Evolutionary conservation across 2,113 vertebrate species (phyloP).

Genomic region (Laticauda colubrina): DNA sequence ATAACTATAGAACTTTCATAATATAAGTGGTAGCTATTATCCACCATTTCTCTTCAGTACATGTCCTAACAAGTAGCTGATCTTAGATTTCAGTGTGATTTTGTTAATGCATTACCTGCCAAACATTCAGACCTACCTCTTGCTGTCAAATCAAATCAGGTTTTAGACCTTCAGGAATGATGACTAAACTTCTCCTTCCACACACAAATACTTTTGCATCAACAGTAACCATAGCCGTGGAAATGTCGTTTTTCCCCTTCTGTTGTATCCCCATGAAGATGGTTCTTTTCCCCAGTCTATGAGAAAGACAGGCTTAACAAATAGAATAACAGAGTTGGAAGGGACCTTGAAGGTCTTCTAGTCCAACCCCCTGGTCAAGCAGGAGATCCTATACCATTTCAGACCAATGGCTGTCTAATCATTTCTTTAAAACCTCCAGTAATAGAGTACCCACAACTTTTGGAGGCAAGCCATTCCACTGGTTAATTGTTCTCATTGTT

Average conservation of each 20-base stretch:
- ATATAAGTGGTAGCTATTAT: constrained; percentile 64
- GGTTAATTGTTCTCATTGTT: not conserved
- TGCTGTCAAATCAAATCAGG: constrained; percentile 56
- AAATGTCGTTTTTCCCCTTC: not conserved
- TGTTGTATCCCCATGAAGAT: not conserved
- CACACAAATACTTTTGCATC: not conserved
- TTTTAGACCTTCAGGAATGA: constrained; percentile 58
- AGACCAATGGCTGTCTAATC: not conserved
- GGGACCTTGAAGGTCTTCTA: not conserved
- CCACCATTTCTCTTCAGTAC: constrained; percentile 60
- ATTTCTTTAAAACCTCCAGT: not conserved
- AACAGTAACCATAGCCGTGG: not conserved
- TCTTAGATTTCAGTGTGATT: constrained; percentile 70
- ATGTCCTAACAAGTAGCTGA: constrained; percentile 66
- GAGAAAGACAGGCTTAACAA: not conserved
- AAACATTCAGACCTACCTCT: constrained; percentile 66
- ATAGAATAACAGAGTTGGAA: not conserved
- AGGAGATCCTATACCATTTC: not conserved
- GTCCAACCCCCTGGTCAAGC: not conserved
- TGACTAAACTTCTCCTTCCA: constrained; percentile 53
- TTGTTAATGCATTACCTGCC: constrained; percentile 70
- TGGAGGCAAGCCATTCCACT: not conserved
- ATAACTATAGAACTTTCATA: constrained; percentile 61
- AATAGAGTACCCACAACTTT: not conserved
- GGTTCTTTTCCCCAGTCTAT: not conserved